Evolutionary conservation across 2,113 vertebrate species (phyloP), one percentile per base, ranked within the genome.

Genomic region (Indri indri): DNA sequence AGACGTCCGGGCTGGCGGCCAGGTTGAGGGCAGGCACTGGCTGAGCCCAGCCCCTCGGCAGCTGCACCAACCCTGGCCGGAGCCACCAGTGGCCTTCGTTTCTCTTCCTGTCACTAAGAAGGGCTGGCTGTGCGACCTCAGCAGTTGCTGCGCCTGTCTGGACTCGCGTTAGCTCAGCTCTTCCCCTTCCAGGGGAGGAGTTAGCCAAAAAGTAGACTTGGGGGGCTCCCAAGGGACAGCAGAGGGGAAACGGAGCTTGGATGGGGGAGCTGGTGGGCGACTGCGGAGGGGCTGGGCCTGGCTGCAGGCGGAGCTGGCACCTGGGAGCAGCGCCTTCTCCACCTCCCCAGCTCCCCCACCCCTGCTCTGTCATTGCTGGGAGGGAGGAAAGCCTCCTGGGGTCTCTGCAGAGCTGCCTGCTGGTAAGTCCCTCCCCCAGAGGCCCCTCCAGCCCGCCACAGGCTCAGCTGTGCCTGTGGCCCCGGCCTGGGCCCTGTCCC

Each of bases 351-450:
- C 32, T 94, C 40, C n/a, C 4, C 1, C n/a, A n/a, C n/a, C n/a
- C n/a, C n/a, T n/a, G 22, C 94, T 68, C 95, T 95, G 88, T 54
- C 57, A 0, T 98, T 98, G 90, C 98, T 94, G 97, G 98, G 98
- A 99, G 66, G 59, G 17, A 95, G 70, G 92, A 76, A 54, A 80
- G 81, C n/a, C 83, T 80, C 94, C 74, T 94, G 94, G 85, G 97
- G 96, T 97, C n/a, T 0, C 79, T 57, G 52, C 12, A 42, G 93
- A 90, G 96, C 94, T 32, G 94, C 45, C 93, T 97, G 93, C 97
- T 97, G 96, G 97, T 81, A 96, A 96, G 85, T 94, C 91, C 95
- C 91, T 79, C 94, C 94, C 97, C 96, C 65, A 63, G 94, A 0
- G 96, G 92, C 87, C 74, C 88, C 92, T 85, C 8, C 25, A 0